phyloP scores from a whole-genome alignment of 2,113 vertebrate species.

The Globicephala melas region DNA sequence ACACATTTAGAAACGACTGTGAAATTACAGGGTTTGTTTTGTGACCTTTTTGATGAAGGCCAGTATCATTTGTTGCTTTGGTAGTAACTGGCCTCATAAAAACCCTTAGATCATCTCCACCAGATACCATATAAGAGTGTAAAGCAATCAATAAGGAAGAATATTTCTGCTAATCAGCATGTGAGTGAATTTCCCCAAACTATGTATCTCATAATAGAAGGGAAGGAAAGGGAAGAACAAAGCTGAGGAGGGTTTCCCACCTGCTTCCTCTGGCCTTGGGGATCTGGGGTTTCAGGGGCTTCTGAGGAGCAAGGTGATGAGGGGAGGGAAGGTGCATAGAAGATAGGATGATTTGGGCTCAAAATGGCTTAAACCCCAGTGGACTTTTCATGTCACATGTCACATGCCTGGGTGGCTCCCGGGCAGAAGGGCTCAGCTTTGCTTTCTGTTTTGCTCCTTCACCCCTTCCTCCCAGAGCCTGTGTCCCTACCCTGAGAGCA shows the following conservation, averaged over 20 bases:
- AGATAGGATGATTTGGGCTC: neutral
- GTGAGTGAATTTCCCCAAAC: neutral
- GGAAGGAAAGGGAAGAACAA: neutral
- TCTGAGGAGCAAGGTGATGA: neutral
- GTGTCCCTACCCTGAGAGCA: too few species aligned
- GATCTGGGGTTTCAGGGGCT: neutral
- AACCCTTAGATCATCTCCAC: neutral
- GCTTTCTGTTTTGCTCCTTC: too few species aligned
- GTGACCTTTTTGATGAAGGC: neutral
- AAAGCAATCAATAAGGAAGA: neutral
- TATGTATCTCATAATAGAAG: neutral
- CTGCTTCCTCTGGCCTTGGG: neutral
- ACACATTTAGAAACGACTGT: neutral
- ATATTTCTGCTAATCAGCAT: neutral
- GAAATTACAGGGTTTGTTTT: neutral
- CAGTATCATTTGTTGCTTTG: neutral
- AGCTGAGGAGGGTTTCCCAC: neutral
- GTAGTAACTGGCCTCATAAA: neutral
- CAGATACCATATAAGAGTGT: neutral
- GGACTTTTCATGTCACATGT: neutral
- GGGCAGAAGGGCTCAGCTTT: neutral
- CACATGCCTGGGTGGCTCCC: neutral
- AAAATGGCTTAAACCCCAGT: neutral
- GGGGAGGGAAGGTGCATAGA: rapidly evolving
- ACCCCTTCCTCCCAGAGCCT: rapidly evolving